Base-by-base conservation (phyloP, 2,797 vertebrate genomes). In the Melanotaenia boesemani region DNA sequence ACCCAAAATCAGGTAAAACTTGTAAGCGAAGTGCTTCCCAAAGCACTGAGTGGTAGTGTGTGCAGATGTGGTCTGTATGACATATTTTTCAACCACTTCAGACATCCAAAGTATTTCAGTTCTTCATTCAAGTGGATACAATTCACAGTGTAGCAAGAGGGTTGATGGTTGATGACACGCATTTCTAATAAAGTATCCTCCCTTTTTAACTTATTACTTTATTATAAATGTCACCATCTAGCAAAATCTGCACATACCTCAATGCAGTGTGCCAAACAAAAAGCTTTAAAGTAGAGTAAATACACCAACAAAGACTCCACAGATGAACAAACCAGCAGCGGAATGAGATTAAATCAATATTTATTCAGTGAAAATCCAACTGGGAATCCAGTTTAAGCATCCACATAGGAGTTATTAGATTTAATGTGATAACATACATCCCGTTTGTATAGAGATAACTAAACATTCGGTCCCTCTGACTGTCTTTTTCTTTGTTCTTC, bases 1-100 rank as follows among this genome's bases (percentile, higher is more conserved):
- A 92, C 39, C 98, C 98, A 58, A 97, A 93, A 88, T 89, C 96
- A 90, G 96, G 98, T 66, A 48, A n/a, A 4, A 15, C 18, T 5
- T 20, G 7, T 50, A 0, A 59, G 34, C 9, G 36, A 59, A 36
- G 32, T n/a, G 20, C 18, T 32, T 10, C n/a, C 2, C 36, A 34
- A 20, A 36, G 16, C 32, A 20, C 10, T 28, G 32, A 26, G 16
- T 26, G 22, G 2, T 24, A 4, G 5, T 28, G 5, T 6, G 6
- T 16, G n/a, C 6, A 22, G 55, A 22, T 44, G 56, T 22, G 3
- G 24, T 18, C 6, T 34, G 11, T 13, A 46, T n/a, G 18, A 30
- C 16, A 55, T 36, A 30, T 50, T 69, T 9, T 59, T 30, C 36
- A 32, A 16, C 48, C 57, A 20, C 46, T 11, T 36, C 7, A 9